phyloP scores from a whole-genome alignment of 2,113 vertebrate species.

The Galemys pyrenaicus region DNA sequence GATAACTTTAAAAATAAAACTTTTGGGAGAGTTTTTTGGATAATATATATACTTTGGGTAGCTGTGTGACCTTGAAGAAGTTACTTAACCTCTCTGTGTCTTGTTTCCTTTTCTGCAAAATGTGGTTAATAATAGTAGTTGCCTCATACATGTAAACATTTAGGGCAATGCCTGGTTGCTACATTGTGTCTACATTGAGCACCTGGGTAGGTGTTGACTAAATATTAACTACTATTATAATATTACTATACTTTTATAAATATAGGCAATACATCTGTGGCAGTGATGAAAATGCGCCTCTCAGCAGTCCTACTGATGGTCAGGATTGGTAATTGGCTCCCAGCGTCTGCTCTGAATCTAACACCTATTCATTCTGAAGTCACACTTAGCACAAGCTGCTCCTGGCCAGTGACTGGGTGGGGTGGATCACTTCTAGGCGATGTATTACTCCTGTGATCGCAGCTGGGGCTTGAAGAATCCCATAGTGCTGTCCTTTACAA shows the following conservation, averaged over 20 bases:
- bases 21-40: neutral
- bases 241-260: neutral
- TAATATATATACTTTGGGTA: neutral
- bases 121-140: slow-evolving; percentile 19
- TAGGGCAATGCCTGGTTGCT: neutral
- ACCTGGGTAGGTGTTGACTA: neutral
- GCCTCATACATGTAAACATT: neutral
- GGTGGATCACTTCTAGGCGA: neutral
- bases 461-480: neutral
- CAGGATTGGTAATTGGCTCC: neutral
- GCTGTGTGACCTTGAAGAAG: slow-evolving; percentile 61
- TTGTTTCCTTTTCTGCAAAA: slow-evolving; percentile 37
- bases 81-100: slow-evolving; percentile 58
- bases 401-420: neutral
- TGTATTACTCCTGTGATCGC: neutral
- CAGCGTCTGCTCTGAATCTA: neutral
- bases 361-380: neutral
- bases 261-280: neutral
- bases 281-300: neutral
- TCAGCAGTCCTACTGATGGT: neutral
- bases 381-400: neutral
- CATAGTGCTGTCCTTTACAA: neutral
- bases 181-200: neutral
- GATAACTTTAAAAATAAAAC: slow-evolving; percentile 26
- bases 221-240: neutral